Base-by-base conservation (phyloP, 2,113 vertebrate genomes). In the Ptilorrhoa leucosticta region DNA sequence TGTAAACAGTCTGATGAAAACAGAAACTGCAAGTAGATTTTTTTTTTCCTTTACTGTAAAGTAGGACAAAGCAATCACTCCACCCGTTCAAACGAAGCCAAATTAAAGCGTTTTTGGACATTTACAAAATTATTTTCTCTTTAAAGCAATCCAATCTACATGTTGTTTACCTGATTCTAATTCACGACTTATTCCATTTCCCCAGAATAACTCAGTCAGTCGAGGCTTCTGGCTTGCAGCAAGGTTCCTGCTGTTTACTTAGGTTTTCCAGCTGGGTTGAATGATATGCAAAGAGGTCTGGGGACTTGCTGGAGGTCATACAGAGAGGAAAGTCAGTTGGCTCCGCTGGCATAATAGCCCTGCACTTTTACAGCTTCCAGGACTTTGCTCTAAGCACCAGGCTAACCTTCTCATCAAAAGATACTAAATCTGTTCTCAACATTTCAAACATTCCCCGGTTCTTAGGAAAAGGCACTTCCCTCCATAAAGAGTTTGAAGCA, bases 261-360 rank as follows among this genome's bases (percentile, higher is more conserved):
- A n/a, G 69, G 87, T 94, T 93, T 96, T 94, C 96, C 96, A 95
- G 94, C 94, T 94, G 95, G 69, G 87, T 63, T 94, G 95, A 96
- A 50, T 33, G 79, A 94, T 54, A 92, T 68, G 87, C 81, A 94
- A 68, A 96, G 84, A 94, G 81, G 83, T 91, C 94, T 45, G 81
- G 92, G 83, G 96, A 95, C 90, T 93, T 65, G 89, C 81, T 91
- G 86, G 84, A 96, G 91, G 92, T 94, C 89, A 94, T 5, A 81
- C 10, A 47, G 57, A 90, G 89, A 91, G 83, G 93, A 87, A 96
- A 93, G 94, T 66, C 86, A 89, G 42, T 90, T 78, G 81, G 87
- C 81, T 91, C 84, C 0, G 0, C 64, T 5, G 70, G 87, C 50
- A 0, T 63, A 91, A 96, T 50, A 69, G 72, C 92, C 89, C 66